These are phyloP conservation scores for Darevskia nairensis DNA, from an alignment of 2,797 vertebrate species.

Conservation along the genomic window DNA sequence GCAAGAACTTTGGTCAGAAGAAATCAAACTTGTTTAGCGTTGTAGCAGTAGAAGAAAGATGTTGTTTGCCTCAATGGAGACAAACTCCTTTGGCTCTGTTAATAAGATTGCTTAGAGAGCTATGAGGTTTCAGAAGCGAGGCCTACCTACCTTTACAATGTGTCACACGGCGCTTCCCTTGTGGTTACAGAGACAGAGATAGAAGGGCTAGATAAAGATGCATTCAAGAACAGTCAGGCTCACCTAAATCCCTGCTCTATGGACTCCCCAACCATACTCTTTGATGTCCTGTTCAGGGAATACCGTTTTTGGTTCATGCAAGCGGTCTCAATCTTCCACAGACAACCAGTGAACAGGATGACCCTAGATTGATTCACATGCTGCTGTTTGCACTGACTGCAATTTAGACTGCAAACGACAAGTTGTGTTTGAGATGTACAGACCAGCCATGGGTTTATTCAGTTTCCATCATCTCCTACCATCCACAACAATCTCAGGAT, in stretches of 20 bases:
- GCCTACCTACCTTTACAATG: slow-evolving; percentile 99
- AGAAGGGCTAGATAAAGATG: slow-evolving; percentile 90
- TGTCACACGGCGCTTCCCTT: slow-evolving; percentile 98
- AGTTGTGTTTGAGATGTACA: not conserved
- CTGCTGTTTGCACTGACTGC: not conserved
- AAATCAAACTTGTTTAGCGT: not conserved
- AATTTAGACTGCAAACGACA: not conserved
- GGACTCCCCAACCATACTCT: slow-evolving; percentile 30
- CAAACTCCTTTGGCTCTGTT: slow-evolving; percentile 58
- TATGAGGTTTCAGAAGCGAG: slow-evolving; percentile 76
- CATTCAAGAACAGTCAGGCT: slow-evolving; percentile 70
- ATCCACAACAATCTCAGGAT: not conserved
- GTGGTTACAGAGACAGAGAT: slow-evolving; percentile 96
- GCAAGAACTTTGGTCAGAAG: slow-evolving; percentile 44
- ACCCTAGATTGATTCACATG: not conserved
- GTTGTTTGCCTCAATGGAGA: slow-evolving; percentile 32
- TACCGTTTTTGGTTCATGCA: not conserved
- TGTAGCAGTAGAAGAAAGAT: not conserved
- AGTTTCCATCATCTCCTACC: not conserved
- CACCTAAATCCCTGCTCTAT: slow-evolving; percentile 69
- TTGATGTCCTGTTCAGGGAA: not conserved
- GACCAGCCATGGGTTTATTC: not conserved
- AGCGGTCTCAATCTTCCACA: not conserved
- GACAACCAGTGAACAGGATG: not conserved
- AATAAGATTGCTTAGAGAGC: slow-evolving; percentile 82